These are phyloP conservation scores for Seira ritae DNA, from an alignment of 2,888 invertebrate genomes.

Conservation along the genomic window DNA sequence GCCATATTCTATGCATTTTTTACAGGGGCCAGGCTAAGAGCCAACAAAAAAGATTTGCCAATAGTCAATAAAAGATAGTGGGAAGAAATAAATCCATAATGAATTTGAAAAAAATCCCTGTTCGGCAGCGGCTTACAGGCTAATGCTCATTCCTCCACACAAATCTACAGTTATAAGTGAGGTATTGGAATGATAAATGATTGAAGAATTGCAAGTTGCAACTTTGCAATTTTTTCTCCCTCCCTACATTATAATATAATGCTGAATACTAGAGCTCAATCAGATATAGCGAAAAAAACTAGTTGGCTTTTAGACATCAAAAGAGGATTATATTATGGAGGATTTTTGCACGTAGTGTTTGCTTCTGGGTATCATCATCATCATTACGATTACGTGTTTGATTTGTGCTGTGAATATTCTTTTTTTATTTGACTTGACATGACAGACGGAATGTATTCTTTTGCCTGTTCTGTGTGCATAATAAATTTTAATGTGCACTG, in stretches of 20 bases:
- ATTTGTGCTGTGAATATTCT: background rate
- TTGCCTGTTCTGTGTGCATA: background rate
- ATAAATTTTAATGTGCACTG: background rate
- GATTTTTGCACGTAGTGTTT: no score
- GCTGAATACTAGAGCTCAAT: background rate
- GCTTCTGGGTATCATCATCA: no score
- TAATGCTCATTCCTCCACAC: background rate
- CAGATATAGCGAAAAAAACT: background rate
- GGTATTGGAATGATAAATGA: background rate
- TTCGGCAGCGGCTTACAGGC: background rate
- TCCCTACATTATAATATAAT: background rate
- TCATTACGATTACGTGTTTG: background rate
- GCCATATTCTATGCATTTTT: no score
- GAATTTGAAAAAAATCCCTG: background rate
- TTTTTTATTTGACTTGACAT: background rate
- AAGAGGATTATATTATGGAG: conserved; percentile 4
- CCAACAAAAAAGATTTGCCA: conserved; percentile 9
- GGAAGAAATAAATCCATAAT: background rate
- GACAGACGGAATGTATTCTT: background rate
- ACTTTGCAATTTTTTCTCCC: conserved; percentile 4
- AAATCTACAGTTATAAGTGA: background rate
- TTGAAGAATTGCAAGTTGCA: conserved; percentile 13
- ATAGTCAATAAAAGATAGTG: background rate
- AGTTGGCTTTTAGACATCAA: conserved; percentile 1
- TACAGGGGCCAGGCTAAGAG: no score